Conservation (phyloP, 2,888 invertebrate species). For the Drosophila mayaguana region DNA sequence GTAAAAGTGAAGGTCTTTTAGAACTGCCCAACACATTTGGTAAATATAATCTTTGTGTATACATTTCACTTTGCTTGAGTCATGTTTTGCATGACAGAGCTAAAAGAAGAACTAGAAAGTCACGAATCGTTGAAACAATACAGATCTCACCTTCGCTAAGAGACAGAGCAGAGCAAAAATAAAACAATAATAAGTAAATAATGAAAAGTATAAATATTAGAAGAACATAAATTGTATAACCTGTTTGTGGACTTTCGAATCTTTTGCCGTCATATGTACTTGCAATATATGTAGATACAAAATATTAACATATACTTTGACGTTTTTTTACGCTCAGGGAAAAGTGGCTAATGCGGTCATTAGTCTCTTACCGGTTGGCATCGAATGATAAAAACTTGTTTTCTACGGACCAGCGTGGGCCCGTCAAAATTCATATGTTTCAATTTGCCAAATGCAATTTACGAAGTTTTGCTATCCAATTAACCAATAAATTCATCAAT, state of each 20-base stretch:
- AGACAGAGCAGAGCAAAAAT: conserved; percentile 5
- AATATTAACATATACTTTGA: conserved; percentile 15
- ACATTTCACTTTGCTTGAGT: conserved; percentile 3
- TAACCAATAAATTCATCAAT: background rate
- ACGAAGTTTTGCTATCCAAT: background rate
- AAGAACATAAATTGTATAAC: conserved; percentile 43
- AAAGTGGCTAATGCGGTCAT: conserved; percentile 54
- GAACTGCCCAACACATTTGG: conserved; percentile 15
- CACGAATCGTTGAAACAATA: conserved; percentile 27
- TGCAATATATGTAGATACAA: background rate
- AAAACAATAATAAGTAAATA: conserved; percentile 1
- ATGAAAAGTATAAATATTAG: conserved; percentile 16
- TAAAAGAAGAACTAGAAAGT: conserved; percentile 28
- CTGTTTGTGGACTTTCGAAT: conserved; percentile 59
- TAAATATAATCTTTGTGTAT: conserved; percentile 7
- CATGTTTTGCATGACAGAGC: conserved; percentile 9
- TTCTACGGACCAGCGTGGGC: background rate
- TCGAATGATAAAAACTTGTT: conserved; percentile 51
- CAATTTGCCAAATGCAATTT: conserved; percentile 7
- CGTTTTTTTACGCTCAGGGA: conserved; percentile 25
- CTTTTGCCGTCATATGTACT: conserved; percentile 36
- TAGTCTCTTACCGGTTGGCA: conserved; percentile 36
- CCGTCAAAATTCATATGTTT: background rate
- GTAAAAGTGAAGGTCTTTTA: conserved; percentile 22
- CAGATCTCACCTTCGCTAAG: conserved; percentile 23